These are phyloP conservation scores for Rhodinocichla rosea DNA, from an alignment of 2,113 vertebrate genomes.

Conservation along the genomic window DNA sequence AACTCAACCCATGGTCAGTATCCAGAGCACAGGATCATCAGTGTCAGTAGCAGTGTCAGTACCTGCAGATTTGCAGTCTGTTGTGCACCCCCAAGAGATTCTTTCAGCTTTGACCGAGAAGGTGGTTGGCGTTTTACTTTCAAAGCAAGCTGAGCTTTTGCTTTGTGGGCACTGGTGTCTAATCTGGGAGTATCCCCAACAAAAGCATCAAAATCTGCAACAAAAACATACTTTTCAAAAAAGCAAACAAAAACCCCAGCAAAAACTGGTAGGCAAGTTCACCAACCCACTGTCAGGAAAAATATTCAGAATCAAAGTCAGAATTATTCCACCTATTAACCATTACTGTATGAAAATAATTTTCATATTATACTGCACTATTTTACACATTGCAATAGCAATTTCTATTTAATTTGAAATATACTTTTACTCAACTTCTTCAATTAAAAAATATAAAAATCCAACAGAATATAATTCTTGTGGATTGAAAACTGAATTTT, in stretches of 20 bases:
- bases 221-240: background rate
- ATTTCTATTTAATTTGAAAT: background rate
- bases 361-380: background rate
- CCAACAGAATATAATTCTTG: background rate
- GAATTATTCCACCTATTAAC: background rate
- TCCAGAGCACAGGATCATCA: background rate
- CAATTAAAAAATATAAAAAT: background rate
- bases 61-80: slow-evolving; percentile 55
- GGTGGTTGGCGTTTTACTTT: slow-evolving; percentile 87
- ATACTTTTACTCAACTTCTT: background rate
- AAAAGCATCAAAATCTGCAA: slow-evolving; percentile 79
- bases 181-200: slow-evolving; percentile 84
- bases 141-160: slow-evolving; percentile 85
- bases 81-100: slow-evolving; percentile 63
- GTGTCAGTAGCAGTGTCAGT: background rate
- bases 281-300: background rate
- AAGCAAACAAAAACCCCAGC: background rate
- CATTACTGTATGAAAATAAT: background rate
- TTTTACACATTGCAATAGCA: background rate
- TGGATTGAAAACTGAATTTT: background rate
- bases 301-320: background rate
- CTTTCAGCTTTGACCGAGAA: slow-evolving; percentile 84
- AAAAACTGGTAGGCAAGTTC: background rate
- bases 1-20: background rate
- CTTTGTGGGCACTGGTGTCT: slow-evolving; percentile 88